Percentiles rank a stretch among this genome's conserved stretches.
phyloP scores from a whole-genome alignment of 2,888 invertebrate species.

The Galerucella calmariensis region DNA sequence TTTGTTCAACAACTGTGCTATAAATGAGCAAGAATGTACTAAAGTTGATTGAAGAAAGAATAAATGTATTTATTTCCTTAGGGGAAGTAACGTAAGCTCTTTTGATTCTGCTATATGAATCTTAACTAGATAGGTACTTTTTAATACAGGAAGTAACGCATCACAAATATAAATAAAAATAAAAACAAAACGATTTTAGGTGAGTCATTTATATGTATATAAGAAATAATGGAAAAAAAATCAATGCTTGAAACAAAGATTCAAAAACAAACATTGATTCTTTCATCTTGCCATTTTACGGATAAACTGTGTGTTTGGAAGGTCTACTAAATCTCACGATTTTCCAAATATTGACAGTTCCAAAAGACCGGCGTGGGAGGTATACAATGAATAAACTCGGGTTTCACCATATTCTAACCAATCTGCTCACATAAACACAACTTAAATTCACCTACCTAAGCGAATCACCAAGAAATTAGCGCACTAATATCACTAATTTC shows the following conservation, averaged over 20 bases:
- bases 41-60: conserved; percentile 4
- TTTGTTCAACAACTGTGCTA: conserved; percentile 6
- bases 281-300: conserved; percentile 1
- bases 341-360: conserved; percentile 39
- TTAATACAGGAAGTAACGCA: conserved; percentile 34
- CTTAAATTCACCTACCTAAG: conserved; percentile 36
- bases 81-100: conserved; percentile 18
- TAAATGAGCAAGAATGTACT: background rate
- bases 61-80: conserved; percentile 37
- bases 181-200: conserved; percentile 13
- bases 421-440: conserved; percentile 29
- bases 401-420: background rate
- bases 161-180: conserved; percentile 17
- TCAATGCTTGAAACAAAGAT: conserved; percentile 5
- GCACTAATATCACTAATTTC: conserved; percentile 36
- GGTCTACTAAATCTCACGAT: conserved; percentile 15
- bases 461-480: conserved; percentile 27
- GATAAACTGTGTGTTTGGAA: conserved; percentile 11
- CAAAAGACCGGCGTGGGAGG: conserved; percentile 45
- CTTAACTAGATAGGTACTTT: conserved; percentile 18
- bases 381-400: conserved; percentile 21
- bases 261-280: conserved; percentile 1
- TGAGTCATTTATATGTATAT: background rate
- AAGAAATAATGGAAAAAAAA: background rate
- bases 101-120: conserved; percentile 23